Conservation (phyloP, 2,888 invertebrate genomes). For the Dasysyrphus albostriatus region DNA sequence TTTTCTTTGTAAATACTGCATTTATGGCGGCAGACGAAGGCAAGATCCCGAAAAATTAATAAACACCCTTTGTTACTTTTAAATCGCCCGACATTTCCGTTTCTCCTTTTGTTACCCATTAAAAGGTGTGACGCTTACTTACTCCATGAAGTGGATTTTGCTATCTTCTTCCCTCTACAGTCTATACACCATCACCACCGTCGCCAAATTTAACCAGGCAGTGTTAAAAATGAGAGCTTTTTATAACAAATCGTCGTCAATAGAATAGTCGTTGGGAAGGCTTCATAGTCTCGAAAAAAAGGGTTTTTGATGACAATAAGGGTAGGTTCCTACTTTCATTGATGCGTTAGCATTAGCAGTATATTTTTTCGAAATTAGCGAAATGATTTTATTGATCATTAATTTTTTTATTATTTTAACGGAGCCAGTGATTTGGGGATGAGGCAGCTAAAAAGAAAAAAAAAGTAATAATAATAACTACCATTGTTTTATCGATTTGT, state of each 20-base stretch:
- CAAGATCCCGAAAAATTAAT: conserved; percentile 17
- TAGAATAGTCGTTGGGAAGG: conserved; percentile 15
- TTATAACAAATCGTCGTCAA: conserved; percentile 66
- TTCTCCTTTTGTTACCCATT: conserved; percentile 33
- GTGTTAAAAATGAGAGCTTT: conserved; percentile 47
- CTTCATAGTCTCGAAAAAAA: neutral
- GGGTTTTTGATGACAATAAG: neutral
- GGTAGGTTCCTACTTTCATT: conserved; percentile 7
- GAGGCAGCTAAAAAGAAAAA: no score
- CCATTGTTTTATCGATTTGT: neutral
- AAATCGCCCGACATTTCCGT: conserved; percentile 51
- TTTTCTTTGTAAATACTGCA: conserved; percentile 2
- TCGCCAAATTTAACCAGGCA: neutral
- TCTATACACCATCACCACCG: neutral
- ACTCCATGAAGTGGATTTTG: conserved; percentile 19
- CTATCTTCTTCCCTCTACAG: neutral
- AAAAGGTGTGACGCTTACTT: conserved; percentile 68
- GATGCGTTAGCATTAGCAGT: conserved; percentile 33
- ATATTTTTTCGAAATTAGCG: conserved; percentile 66
- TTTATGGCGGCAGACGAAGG: neutral
- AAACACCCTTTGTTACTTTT: conserved; percentile 66
- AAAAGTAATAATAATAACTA: neutral
- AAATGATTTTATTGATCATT: conserved; percentile 70
- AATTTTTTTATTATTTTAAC: conserved; percentile 59
- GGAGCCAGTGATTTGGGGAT: conserved; percentile 17